Evolutionary conservation across 2,113 vertebrate species (phyloP).

Genomic region (Bubo bubo): DNA sequence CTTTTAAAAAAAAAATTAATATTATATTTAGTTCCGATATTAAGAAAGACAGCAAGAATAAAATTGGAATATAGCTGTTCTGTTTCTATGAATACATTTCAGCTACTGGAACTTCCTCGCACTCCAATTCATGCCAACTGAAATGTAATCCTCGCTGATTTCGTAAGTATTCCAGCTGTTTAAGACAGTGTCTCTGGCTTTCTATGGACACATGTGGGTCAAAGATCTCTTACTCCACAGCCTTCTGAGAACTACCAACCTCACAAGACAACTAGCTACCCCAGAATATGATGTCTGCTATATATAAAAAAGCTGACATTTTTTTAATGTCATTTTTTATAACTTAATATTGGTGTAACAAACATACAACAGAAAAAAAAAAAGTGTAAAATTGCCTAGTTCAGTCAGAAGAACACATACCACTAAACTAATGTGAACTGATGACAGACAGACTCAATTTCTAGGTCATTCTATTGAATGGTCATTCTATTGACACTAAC

Average conservation of each 20-base stretch:
- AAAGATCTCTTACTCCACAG: neutral
- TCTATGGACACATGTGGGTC: neutral
- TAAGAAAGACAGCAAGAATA: neutral
- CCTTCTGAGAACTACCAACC: neutral
- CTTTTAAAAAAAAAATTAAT: conserved; percentile 61
- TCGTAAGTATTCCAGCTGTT: neutral
- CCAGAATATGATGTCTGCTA: neutral
- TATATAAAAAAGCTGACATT: neutral
- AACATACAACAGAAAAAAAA: neutral
- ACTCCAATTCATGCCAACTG: neutral
- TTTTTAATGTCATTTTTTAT: neutral
- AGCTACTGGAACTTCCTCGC: neutral
- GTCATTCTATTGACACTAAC: neutral
- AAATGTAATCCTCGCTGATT: neutral
- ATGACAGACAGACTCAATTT: neutral
- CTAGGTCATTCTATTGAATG: neutral
- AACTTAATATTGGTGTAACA: neutral
- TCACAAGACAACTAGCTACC: neutral
- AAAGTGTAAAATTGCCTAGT: neutral
- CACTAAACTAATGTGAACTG: neutral
- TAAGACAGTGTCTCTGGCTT: neutral
- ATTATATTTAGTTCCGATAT: neutral
- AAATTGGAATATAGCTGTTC: neutral
- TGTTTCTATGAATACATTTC: neutral
- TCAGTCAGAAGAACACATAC: neutral